phyloP scores from a whole-genome alignment of 2,888 invertebrate genomes.

The Ennomos fuscantarius region DNA sequence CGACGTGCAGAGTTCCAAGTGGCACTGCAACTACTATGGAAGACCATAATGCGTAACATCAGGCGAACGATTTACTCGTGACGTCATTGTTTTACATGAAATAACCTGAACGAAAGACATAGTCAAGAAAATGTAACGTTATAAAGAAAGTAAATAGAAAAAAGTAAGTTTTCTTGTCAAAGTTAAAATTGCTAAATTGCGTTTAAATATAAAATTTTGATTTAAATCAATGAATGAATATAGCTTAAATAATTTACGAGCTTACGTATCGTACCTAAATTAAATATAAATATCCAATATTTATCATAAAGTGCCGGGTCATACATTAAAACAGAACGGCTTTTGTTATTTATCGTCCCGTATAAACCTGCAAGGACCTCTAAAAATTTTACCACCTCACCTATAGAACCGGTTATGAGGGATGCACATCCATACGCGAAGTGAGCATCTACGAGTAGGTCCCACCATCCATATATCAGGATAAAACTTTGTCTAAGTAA shows the following conservation, averaged over 20 bases:
- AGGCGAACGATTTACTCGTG: no score
- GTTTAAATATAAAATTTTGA: no score
- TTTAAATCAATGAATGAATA: no score
- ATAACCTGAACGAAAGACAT: no score
- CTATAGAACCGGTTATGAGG: slow-evolving; percentile 21
- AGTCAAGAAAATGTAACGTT: no score
- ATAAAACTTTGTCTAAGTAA: slow-evolving; percentile 9
- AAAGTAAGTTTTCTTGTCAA: not conserved
- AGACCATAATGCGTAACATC: no score
- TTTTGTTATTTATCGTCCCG: slow-evolving; percentile 7
- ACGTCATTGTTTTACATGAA: no score
- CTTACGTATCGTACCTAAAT: not conserved
- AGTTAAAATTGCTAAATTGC: not conserved
- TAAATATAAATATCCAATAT: not conserved
- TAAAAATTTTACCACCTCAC: slow-evolving; percentile 21
- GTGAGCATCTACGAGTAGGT: slow-evolving; percentile 9
- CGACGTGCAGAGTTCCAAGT: no score
- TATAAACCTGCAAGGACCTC: slow-evolving; percentile 14
- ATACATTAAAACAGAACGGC: slow-evolving; percentile 7
- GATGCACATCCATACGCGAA: slow-evolving; percentile 18
- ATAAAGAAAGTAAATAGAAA: not conserved
- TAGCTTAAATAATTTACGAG: not conserved
- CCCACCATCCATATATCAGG: not conserved
- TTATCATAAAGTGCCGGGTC: not conserved
- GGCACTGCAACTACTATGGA: no score